These are phyloP conservation scores for Galleria mellonella DNA, from an alignment of 1,140 invertebrate genomes.

Conservation along the genomic window DNA sequence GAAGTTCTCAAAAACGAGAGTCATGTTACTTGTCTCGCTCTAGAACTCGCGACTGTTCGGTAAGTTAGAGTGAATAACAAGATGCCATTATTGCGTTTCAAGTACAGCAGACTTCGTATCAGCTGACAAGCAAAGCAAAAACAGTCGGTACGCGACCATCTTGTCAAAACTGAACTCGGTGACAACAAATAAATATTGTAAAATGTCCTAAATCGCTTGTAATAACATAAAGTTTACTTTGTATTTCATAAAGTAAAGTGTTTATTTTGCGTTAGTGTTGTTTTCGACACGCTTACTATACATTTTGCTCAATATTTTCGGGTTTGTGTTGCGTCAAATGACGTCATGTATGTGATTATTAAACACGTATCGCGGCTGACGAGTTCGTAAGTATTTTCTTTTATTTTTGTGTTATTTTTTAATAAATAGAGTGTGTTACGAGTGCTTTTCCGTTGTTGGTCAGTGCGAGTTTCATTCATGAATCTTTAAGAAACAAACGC, in stretches of 20 bases:
- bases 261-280: conserved; percentile 55
- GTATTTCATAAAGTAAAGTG: conserved; percentile 60
- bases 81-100: conserved; percentile 33
- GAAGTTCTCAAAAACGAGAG: conserved; percentile 33
- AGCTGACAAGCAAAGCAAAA: conserved; percentile 76
- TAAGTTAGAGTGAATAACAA: conserved; percentile 22
- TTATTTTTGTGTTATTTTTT: conserved; percentile 63
- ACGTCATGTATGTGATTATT: conserved; percentile 73
- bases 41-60: neutral
- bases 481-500: conserved; percentile 30
- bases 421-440: conserved; percentile 29
- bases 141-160: conserved; percentile 75
- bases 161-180: conserved; percentile 74
- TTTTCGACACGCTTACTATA: conserved; percentile 55
- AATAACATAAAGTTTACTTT: conserved; percentile 61
- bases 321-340: conserved; percentile 73
- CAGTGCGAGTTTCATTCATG: conserved; percentile 60
- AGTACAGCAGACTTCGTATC: conserved; percentile 64
- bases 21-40: conserved; percentile 35
- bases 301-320: conserved; percentile 70
- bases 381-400: conserved; percentile 73
- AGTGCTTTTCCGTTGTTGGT: conserved; percentile 27
- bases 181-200: conserved; percentile 74
- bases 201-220: conserved; percentile 67
- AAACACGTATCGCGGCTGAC: conserved; percentile 70